Evolutionary conservation across 2,888 invertebrate species (phyloP).

Genomic region (Pseudeuparius sepicola): DNA sequence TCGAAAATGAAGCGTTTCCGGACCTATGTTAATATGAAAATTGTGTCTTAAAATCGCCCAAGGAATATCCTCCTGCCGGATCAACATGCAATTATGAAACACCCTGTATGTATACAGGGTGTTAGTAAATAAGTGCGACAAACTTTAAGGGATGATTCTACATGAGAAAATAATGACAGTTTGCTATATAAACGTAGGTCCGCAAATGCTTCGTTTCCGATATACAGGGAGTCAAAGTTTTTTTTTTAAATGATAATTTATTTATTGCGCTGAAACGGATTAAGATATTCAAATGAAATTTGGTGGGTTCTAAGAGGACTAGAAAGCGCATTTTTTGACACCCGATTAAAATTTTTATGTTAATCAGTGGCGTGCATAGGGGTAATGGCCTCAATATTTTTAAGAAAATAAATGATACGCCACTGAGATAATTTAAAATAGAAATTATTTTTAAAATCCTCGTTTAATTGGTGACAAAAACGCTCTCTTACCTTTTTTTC

Average conservation of each 20-base stretch:
- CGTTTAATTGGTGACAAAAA: slow-evolving; percentile 2
- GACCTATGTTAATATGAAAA: too few relatives aligned
- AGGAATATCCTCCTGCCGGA: too few relatives aligned
- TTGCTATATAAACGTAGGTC: too few relatives aligned
- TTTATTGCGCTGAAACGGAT: slow-evolving; percentile 1
- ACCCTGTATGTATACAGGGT: too few relatives aligned
- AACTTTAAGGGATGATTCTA: too few relatives aligned
- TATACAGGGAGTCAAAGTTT: too few relatives aligned
- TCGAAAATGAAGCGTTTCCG: too few relatives aligned
- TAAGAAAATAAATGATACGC: slow-evolving; percentile 1
- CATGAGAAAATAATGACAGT: too few relatives aligned
- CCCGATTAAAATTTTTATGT: slow-evolving; percentile 1
- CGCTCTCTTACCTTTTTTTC: not conserved
- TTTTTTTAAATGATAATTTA: slow-evolving; percentile 1
- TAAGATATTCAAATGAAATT: slow-evolving; percentile 1
- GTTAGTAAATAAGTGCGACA: too few relatives aligned
- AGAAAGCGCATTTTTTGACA: not conserved
- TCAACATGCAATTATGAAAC: too few relatives aligned
- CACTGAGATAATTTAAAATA: not conserved
- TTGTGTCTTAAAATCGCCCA: too few relatives aligned
- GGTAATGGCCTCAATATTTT: slow-evolving; percentile 3
- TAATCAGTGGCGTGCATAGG: slow-evolving; percentile 1
- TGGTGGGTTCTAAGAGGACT: not conserved
- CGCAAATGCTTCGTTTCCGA: too few relatives aligned
- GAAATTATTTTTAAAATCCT: slow-evolving; percentile 1